Percentiles rank a stretch among this genome's conserved stretches.
phyloP scores from a whole-genome alignment of 2,113 vertebrate genomes.

The Pan paniscus region DNA sequence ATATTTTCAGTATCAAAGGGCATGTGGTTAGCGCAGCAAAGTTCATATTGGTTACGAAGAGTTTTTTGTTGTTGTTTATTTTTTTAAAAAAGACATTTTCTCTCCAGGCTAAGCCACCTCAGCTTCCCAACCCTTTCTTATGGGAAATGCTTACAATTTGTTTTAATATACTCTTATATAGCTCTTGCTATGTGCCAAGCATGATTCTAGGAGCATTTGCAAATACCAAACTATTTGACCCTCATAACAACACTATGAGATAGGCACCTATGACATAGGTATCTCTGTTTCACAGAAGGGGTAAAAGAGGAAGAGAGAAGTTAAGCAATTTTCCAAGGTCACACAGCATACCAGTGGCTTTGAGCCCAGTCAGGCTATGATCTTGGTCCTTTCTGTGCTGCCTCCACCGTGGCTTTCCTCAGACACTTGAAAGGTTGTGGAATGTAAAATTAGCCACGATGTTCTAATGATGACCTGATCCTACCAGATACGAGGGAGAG shows the following conservation, averaged over 20 bases:
- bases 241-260: not conserved
- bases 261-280: not conserved
- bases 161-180: not conserved
- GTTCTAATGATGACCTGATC: not conserved
- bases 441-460: not conserved
- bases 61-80: not conserved
- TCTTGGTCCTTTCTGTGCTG: not conserved
- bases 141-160: not conserved
- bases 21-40: not conserved
- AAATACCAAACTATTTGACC: not conserved
- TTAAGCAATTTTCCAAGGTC: not conserved
- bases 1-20: not conserved
- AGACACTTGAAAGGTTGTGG: not conserved
- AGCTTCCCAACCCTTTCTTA: not conserved
- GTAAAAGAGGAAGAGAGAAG: not conserved
- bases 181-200: not conserved
- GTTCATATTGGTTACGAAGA: not conserved
- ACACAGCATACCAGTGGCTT: not conserved
- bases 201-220: not conserved
- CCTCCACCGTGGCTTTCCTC: not conserved
- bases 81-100: not conserved
- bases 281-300: not conserved
- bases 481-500: too few species aligned
- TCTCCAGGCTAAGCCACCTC: not conserved
- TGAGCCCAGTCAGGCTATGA: not conserved